Evolutionary conservation across 2,797 vertebrate species (phyloP), one percentile per base, ranked within the genome.

Genomic region (Pogonophryne albipinna): DNA sequence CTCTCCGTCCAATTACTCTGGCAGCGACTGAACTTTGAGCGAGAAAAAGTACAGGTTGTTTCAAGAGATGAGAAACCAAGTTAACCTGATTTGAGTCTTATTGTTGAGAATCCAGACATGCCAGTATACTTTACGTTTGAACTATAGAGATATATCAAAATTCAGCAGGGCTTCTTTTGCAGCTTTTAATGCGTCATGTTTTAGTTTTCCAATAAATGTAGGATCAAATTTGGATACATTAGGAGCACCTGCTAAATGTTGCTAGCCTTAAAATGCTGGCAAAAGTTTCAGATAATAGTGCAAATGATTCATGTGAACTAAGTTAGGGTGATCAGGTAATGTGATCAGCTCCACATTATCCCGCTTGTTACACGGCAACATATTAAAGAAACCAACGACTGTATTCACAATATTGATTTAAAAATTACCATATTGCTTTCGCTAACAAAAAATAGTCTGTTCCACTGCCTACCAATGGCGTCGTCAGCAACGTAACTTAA

Each of bases 1-100:
- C 65, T 75, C 64, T 51, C 58, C 12, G 14, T 70, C 79, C 76
- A 85, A 85, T 85, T 87, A 83, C 70, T 38, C 27, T 31, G 62
- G 47, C 49, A 19, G 7, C 9, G 34, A 16, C 57, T 68, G 34
- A 78, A 80, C 71, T 69, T 45, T 63, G 38, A 3, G 27, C 0
- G 2, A 2, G 0, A n/a, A n/a, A 34, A 76, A 67, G 31, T 17
- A 55, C 15, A 71, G 44, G 44, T 12, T 14, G 20, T 69, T 78
- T 58, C 9, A 17, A 57, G 0, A 44, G 7, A 66, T 53, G 4
- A 65, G 42, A 57, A 38, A 12, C 19, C 31, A 23, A 62, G 9
- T 20, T 16, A 53, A 55, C n/a, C n/a, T 34, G 38, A 67, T 71
- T 53, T 50, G 47, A 68, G 42, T 71, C 38, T 19, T 12, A 45